phyloP scores from a whole-genome alignment of 2,888 invertebrate genomes.

The Epistrophella euchroma region DNA sequence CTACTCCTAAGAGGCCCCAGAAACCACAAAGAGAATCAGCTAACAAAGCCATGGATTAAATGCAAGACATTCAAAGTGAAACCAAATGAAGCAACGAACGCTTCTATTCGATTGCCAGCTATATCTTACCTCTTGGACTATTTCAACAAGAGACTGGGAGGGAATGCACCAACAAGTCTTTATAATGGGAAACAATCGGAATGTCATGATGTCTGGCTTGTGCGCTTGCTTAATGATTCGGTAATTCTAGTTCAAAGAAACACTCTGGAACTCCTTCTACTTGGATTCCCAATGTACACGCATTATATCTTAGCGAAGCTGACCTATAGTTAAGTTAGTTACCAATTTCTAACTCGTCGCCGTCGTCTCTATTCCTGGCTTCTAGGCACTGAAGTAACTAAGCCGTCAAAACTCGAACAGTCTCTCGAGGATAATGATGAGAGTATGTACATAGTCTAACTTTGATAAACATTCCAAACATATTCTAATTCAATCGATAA shows the following conservation, averaged over 20 bases:
- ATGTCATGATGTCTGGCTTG: constrained; percentile 91
- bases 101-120: constrained; percentile 91
- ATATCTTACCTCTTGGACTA: constrained; percentile 91
- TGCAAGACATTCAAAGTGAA: too few species aligned
- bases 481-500: constrained; percentile 87
- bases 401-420: constrained; percentile 82
- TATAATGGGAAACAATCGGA: constrained; percentile 93
- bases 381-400: constrained; percentile 88
- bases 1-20: too few species aligned
- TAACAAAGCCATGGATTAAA: too few species aligned
- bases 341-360: constrained; percentile 91
- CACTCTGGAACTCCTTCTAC: constrained; percentile 91
- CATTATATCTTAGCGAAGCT: constrained; percentile 87
- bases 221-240: constrained; percentile 91
- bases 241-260: constrained; percentile 93
- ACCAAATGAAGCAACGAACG: constrained; percentile 91
- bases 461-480: constrained; percentile 89
- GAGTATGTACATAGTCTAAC: constrained; percentile 84
- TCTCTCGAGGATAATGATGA: constrained; percentile 55
- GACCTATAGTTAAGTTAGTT: constrained; percentile 90
- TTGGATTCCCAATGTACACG: constrained; percentile 94
- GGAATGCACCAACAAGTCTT: constrained; percentile 92
- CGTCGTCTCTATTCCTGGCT: constrained; percentile 94
- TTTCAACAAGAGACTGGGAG: constrained; percentile 90
- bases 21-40: too few species aligned